Evolutionary conservation across 2,888 invertebrate species (phyloP).

Genomic region (Omphaloscelis lunosa): DNA sequence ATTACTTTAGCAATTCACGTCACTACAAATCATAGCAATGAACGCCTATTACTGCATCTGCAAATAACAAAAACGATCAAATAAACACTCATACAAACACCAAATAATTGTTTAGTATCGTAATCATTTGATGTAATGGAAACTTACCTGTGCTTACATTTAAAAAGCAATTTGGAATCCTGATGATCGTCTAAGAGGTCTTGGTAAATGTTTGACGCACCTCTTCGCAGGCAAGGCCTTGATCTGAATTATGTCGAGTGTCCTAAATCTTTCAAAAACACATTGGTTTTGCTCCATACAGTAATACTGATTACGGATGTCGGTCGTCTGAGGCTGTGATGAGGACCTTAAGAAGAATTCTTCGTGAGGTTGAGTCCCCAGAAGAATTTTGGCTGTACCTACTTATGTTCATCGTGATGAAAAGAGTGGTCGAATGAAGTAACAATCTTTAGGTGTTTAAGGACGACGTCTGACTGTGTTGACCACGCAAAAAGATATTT

Average conservation of each 20-base stretch:
- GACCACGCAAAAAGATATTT: not conserved
- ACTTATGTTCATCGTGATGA: not conserved
- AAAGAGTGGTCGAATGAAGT: not conserved
- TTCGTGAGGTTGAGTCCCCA: not conserved
- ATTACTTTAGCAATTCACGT: constrained; percentile 51
- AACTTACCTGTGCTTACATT: constrained; percentile 12
- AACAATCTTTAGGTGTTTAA: not conserved
- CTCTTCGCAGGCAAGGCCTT: not conserved
- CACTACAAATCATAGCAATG: constrained; percentile 60
- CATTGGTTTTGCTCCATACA: not conserved
- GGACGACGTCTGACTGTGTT: not conserved
- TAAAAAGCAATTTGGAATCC: constrained; percentile 36
- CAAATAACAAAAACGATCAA: constrained; percentile 38
- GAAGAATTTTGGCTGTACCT: not conserved
- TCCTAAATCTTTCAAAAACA: not conserved
- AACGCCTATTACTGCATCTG: constrained; percentile 44
- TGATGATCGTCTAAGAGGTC: constrained; percentile 18
- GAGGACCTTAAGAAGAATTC: not conserved
- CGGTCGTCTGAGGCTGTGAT: not conserved
- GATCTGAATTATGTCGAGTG: not conserved
- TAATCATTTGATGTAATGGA: constrained; percentile 33
- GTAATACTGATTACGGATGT: not conserved
- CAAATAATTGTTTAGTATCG: constrained; percentile 26
- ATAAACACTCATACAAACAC: constrained; percentile 34
- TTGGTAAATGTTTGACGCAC: constrained; percentile 14